Conservation (phyloP, 2,888 invertebrate genomes). For the Nephrotoma flavescens region DNA sequence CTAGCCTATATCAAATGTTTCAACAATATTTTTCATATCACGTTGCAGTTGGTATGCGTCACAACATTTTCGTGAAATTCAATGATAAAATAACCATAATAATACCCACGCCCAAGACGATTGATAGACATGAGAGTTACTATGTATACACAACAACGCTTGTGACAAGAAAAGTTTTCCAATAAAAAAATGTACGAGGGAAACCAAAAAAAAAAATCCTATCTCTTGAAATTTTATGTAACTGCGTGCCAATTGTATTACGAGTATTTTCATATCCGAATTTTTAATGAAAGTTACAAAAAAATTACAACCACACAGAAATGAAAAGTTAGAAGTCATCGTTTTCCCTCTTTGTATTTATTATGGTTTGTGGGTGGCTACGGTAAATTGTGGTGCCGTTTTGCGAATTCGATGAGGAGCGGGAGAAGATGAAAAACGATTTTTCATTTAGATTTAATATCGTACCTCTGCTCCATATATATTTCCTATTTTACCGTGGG, state of each 20-base stretch:
- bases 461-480: no score
- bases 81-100: neutral
- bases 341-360: neutral
- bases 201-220: neutral
- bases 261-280: neutral
- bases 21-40: no score
- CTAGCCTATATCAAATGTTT: no score
- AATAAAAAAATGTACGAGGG: neutral
- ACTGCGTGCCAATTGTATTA: neutral
- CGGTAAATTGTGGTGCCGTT: neutral
- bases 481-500: neutral
- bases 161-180: neutral
- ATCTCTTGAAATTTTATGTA: neutral
- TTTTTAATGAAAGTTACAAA: neutral
- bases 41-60: no score
- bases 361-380: neutral
- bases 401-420: neutral
- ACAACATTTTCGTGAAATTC: neutral
- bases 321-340: neutral
- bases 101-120: neutral
- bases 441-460: neutral
- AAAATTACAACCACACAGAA: neutral
- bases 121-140: neutral
- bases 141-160: neutral
- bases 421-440: neutral